These are phyloP conservation scores for Prionailurus viverrinus DNA, from an alignment of 2,113 vertebrate genomes.

Conservation along the genomic window DNA sequence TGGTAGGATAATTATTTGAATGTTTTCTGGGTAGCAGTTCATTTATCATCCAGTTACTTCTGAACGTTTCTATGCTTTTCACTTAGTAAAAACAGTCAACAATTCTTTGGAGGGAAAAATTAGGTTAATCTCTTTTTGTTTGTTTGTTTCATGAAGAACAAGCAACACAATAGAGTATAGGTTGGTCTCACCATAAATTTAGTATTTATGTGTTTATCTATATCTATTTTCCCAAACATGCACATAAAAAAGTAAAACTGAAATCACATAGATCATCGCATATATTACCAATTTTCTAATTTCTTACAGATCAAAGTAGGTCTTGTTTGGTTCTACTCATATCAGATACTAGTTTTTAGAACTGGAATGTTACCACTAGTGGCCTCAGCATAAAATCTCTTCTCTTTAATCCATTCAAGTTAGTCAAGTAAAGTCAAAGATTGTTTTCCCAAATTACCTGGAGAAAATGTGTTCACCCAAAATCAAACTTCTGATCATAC, in stretches of 20 bases:
- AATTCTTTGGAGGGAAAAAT: neutral
- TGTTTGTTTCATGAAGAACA: neutral
- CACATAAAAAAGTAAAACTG: neutral
- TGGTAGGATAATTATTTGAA: neutral
- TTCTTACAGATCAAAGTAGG: neutral
- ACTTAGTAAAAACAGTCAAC: neutral
- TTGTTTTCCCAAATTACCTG: neutral
- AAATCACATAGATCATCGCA: neutral
- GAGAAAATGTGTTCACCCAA: neutral
- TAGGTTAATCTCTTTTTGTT: neutral
- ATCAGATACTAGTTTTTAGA: constrained; percentile 17
- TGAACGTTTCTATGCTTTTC: neutral
- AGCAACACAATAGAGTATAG: neutral
- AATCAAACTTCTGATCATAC: constrained; percentile 4
- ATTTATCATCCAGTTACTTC: neutral
- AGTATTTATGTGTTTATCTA: neutral
- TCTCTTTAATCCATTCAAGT: neutral
- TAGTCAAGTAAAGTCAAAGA: neutral
- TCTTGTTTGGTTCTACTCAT: neutral
- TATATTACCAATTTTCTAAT: neutral
- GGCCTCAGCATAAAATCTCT: neutral
- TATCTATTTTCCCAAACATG: neutral
- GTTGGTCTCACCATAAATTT: neutral
- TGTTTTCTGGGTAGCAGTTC: constrained; percentile 13
- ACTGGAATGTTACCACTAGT: constrained; percentile 18